Evolutionary conservation across 2,888 invertebrate genomes (phyloP), one percentile per base, ranked within the genome.

Genomic region (Chloroclystis v-ata): DNA sequence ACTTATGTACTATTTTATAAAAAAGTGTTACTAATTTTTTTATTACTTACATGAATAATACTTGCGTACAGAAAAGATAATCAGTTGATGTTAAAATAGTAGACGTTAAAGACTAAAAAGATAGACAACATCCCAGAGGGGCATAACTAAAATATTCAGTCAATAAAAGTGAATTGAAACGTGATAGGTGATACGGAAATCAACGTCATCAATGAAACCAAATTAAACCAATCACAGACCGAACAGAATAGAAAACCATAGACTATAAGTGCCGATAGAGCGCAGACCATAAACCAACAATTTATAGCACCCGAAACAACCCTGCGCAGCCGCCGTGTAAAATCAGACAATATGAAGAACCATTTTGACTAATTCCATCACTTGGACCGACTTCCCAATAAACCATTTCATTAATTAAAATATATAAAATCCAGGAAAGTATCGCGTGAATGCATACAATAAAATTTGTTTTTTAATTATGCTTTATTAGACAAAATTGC

Each of bases 401-500:
- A 78, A 69, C 69, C 70, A 74, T 78, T 80, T 74, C 69, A 83
- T 83, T 81, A 82, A 85, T 83, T 82, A 81, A 80, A 29, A 40
- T 40, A 28, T 28, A 38, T 28, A 28, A 41, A 75, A 74, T 67
- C 67, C 57, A 67, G 68, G 67, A 70, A 63, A 69, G 65, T 66
- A 68, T 73, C 75, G 75, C 80, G 78, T 80, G 77, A 81, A 82
- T 70, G 72, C 73, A 71, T 64, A 75, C 78, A 71, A 82, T 80
- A 82, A 83, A 84, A 81, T 77, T 77, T 77, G 72, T 70, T 77
- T 81, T 85, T 80, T 81, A 82, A 83, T 85, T 83, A 77, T 69
- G 69, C 73, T 83, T 84, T 82, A 85, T 85, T 82, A 79, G 72
- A 65, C 67, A 61, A 76, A 83, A 84, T 82, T 78, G 77, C 72